Conservation (phyloP, 2,113 vertebrate species). For the Daboia siamensis region DNA sequence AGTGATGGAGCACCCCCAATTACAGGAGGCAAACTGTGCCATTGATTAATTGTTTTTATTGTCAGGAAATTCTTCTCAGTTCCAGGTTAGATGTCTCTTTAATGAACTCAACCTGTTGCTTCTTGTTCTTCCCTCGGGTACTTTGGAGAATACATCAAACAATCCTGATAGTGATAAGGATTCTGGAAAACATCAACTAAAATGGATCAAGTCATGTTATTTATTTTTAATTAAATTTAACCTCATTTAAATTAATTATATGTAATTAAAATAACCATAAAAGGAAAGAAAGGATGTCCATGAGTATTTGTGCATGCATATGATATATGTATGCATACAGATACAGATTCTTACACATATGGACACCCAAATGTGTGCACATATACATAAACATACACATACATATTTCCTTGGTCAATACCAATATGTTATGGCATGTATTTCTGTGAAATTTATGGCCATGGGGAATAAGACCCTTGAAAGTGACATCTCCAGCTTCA, state of each 20-base stretch:
- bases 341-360: neutral
- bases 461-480: neutral
- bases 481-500: neutral
- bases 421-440: neutral
- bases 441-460: neutral
- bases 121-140: neutral
- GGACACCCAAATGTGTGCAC: neutral
- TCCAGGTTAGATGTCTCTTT: neutral
- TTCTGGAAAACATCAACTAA: neutral
- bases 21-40: neutral
- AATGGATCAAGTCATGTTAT: neutral
- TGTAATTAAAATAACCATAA: neutral
- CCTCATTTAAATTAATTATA: neutral
- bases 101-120: neutral
- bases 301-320: neutral
- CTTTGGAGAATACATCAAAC: neutral
- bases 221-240: neutral
- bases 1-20: neutral
- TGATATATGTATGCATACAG: neutral
- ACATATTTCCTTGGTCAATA: neutral
- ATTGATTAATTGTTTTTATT: neutral
- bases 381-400: neutral
- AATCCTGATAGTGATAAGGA: neutral
- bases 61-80: neutral
- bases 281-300: neutral